phyloP scores from a whole-genome alignment of 2,888 invertebrate species.

The Nomada ferruginata region DNA sequence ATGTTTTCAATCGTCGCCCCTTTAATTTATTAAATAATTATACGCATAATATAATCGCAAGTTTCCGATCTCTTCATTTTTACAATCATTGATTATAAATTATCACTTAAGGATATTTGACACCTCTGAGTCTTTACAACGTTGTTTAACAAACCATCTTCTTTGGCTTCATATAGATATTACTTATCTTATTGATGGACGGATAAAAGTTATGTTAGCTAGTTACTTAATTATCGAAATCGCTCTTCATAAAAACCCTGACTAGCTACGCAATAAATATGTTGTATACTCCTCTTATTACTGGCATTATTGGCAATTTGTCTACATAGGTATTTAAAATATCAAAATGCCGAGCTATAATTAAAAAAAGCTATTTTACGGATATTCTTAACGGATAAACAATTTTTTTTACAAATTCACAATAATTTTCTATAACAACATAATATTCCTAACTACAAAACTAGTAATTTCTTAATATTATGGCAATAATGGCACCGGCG shows the following conservation, averaged over 20 bases:
- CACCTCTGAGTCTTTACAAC: neutral
- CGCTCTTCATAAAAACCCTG: conserved; percentile 2
- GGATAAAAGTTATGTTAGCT: conserved; percentile 6
- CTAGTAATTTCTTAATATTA: conserved; percentile 1
- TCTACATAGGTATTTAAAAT: neutral
- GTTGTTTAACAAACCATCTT: neutral
- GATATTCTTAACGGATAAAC: neutral
- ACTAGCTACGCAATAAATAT: conserved; percentile 37
- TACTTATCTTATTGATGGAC: conserved; percentile 15
- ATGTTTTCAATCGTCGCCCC: neutral
- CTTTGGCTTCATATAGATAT: conserved; percentile 32
- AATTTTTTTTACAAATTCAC: neutral
- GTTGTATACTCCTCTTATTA: neutral
- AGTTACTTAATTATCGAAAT: neutral
- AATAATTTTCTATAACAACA: neutral
- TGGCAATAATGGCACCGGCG: conserved; percentile 25
- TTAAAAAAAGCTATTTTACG: neutral
- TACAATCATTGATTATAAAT: neutral
- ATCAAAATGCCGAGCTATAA: neutral
- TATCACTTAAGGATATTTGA: neutral
- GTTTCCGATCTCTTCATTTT: neutral
- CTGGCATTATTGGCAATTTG: too few species aligned
- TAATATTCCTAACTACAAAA: neutral
- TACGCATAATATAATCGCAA: neutral
- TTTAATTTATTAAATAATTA: neutral